A percentile compares a stretch with the other conserved stretches of the same genome.
phyloP scores from a whole-genome alignment of 2,113 vertebrate species.

The Isichthys henryi region DNA sequence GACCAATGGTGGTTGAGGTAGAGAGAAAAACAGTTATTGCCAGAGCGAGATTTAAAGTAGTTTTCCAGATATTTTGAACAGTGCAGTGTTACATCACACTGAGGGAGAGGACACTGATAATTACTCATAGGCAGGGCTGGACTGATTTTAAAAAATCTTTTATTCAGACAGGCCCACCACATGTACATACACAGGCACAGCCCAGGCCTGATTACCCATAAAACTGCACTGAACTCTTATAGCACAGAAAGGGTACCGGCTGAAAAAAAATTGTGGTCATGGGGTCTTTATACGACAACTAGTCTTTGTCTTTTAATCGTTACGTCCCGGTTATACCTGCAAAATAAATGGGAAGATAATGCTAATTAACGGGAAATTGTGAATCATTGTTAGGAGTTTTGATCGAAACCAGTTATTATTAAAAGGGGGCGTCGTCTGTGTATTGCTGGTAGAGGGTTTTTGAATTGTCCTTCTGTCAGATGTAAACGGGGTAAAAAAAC shows the following conservation, averaged over 20 bases:
- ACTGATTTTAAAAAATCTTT: background rate
- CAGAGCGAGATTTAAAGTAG: background rate
- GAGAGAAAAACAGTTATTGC: background rate
- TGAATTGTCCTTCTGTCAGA: background rate
- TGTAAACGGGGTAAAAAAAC: background rate
- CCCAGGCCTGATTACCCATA: background rate
- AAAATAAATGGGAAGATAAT: background rate
- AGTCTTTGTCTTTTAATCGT: no score
- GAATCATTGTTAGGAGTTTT: no score
- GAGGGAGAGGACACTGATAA: background rate
- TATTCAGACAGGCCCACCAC: background rate
- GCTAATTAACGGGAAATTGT: background rate
- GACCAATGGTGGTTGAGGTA: background rate
- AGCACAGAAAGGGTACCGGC: background rate
- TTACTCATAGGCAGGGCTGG: no score
- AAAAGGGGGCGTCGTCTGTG: background rate
- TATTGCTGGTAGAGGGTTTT: background rate
- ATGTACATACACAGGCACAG: background rate
- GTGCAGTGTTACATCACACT: background rate
- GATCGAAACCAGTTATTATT: background rate
- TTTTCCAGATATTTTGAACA: background rate
- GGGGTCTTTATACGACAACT: no score
- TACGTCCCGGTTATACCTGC: background rate
- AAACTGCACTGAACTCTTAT: background rate
- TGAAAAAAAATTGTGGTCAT: background rate